A percentile compares a stretch with the other conserved stretches of the same genome.
These are phyloP conservation scores for Natator depressus DNA, from an alignment of 2,113 vertebrate genomes.

Conservation along the genomic window DNA sequence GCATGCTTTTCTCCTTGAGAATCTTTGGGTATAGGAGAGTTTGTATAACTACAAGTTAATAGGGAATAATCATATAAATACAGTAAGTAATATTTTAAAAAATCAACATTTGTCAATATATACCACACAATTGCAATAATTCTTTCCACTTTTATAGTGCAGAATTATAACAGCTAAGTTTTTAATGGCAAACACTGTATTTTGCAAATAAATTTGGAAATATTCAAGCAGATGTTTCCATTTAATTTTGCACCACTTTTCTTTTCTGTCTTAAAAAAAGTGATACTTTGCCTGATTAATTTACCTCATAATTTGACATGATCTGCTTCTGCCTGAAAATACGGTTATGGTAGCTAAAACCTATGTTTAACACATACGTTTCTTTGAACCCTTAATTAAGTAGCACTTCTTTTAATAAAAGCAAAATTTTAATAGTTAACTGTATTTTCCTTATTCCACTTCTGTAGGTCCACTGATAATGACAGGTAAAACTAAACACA, in stretches of 20 bases:
- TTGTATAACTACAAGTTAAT: constrained; percentile 28
- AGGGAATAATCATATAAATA: constrained; percentile 21
- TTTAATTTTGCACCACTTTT: constrained; percentile 77
- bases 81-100: constrained; percentile 9
- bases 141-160: constrained; percentile 10
- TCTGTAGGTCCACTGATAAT: constrained; percentile 56
- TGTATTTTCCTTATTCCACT: constrained; percentile 69
- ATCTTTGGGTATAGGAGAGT: not conserved
- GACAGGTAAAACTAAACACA: constrained; percentile 71
- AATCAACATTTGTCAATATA: not conserved
- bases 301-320: constrained; percentile 78
- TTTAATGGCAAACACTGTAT: not conserved
- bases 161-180: constrained; percentile 35
- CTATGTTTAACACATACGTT: constrained; percentile 41
- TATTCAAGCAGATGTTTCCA: constrained; percentile 83
- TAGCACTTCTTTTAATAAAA: constrained; percentile 74
- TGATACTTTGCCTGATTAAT: constrained; percentile 84
- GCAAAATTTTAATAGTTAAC: constrained; percentile 73
- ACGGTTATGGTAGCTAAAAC: constrained; percentile 15
- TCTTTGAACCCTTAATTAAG: constrained; percentile 64
- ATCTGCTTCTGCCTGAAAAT: constrained; percentile 76
- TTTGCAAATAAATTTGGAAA: constrained; percentile 71
- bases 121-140: not conserved
- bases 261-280: constrained; percentile 73
- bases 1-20: not conserved